Evolutionary conservation across 2,888 invertebrate genomes (phyloP).

Genomic region (Pantelozetes paolii): DNA sequence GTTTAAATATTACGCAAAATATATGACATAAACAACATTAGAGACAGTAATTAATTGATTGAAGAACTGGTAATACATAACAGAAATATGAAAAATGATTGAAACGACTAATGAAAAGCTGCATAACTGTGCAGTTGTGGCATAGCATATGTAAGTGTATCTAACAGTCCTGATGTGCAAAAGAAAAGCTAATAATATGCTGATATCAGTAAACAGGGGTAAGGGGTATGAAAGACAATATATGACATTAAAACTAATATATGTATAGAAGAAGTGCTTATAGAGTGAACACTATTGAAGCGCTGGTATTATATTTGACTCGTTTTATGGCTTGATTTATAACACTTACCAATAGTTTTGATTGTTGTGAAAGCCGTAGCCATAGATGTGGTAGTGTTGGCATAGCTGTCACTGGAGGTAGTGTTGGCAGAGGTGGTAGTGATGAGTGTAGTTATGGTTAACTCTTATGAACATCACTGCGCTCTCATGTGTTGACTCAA

Average conservation of each 20-base stretch:
- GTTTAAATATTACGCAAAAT: no score
- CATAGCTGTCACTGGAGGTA: neutral
- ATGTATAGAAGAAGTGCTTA: conserved; percentile 20
- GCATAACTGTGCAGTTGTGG: neutral
- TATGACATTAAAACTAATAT: conserved; percentile 32
- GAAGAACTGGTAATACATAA: neutral
- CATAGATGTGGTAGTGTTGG: conserved; percentile 10
- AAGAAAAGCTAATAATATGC: conserved; percentile 21
- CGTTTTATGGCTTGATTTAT: conserved; percentile 35
- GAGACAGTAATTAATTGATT: conserved; percentile 4
- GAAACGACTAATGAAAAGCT: neutral
- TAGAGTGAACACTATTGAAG: neutral
- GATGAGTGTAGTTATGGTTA: conserved; percentile 4
- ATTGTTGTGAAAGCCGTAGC: conserved; percentile 24
- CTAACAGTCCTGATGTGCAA: neutral
- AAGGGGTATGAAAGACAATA: conserved; percentile 17
- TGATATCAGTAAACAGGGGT: conserved; percentile 4
- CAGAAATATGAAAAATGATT: neutral
- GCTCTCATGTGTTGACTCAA: conserved; percentile 24
- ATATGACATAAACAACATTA: neutral
- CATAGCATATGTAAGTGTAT: neutral
- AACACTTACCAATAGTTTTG: conserved; percentile 34
- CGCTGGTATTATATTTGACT: conserved; percentile 8
- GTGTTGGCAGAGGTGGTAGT: neutral
- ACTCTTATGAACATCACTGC: conserved; percentile 1